Evolutionary conservation across 2,888 invertebrate species (phyloP).

Genomic region (Archips crataeganus): DNA sequence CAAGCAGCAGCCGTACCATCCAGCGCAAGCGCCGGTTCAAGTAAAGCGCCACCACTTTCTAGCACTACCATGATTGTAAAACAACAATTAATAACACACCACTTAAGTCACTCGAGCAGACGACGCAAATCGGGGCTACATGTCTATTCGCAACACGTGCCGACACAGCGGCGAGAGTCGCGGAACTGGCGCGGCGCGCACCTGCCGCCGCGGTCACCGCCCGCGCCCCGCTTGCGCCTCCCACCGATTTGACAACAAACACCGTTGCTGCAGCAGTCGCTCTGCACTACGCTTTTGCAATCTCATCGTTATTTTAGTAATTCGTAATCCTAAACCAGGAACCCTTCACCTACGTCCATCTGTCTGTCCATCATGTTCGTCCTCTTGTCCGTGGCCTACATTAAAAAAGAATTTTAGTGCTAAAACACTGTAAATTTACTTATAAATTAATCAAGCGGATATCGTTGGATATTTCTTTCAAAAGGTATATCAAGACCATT

Average conservation of each 20-base stretch:
- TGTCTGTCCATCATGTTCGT: no score
- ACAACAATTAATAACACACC: conserved; percentile 61
- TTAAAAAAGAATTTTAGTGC: no score
- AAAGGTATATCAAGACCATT: no score
- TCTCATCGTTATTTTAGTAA: background rate
- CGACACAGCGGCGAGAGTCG: conserved; percentile 73
- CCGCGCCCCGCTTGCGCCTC: conserved; percentile 67
- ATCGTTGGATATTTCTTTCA: no score
- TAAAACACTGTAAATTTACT: no score
- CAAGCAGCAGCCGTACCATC: conserved; percentile 89
- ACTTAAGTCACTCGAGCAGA: conserved; percentile 67
- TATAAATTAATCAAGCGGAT: no score
- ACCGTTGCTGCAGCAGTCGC: conserved; percentile 79
- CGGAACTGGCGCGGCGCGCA: conserved; percentile 77
- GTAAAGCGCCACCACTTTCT: conserved; percentile 81
- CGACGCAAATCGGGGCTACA: conserved; percentile 70
- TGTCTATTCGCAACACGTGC: conserved; percentile 71
- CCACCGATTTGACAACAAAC: conserved; percentile 78
- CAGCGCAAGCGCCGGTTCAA: conserved; percentile 89
- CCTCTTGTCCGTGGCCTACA: no score
- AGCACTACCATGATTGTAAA: conserved; percentile 78
- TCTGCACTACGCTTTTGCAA: conserved; percentile 68
- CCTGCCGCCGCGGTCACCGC: conserved; percentile 66
- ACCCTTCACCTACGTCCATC: no score
- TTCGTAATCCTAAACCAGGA: no score